phyloP scores from a whole-genome alignment of 2,113 vertebrate genomes.

The Tenebrosternarchus preto region DNA sequence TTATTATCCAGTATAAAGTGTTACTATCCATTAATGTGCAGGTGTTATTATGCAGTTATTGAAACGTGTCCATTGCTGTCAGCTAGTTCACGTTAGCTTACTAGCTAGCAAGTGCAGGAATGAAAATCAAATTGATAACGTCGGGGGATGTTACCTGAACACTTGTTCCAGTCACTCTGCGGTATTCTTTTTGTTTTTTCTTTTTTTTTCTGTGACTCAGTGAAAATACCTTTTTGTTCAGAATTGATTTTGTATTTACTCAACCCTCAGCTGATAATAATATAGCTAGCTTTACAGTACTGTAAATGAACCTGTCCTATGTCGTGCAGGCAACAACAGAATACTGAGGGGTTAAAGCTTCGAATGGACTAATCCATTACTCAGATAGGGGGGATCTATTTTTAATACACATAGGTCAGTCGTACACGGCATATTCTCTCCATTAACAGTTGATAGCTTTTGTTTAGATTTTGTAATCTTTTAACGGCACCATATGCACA shows the following conservation, averaged over 20 bases:
- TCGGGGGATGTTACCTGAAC: conserved; percentile 39
- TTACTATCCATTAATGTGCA: background rate
- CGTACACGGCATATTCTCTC: background rate
- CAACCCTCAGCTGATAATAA: background rate
- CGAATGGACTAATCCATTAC: conserved; percentile 69
- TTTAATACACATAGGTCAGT: background rate
- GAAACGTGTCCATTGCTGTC: background rate
- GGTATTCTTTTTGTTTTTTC: conserved; percentile 10
- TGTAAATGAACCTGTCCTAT: conserved; percentile 37
- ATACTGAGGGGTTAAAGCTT: conserved; percentile 58
- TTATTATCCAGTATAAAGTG: background rate
- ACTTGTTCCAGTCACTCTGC: conserved; percentile 33
- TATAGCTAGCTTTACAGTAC: background rate
- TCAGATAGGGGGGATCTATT: background rate
- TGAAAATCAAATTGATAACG: background rate
- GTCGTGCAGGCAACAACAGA: conserved; percentile 45
- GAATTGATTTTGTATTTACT: background rate
- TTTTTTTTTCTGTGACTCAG: background rate
- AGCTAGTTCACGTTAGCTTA: background rate
- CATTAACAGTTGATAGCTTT: background rate
- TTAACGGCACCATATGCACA: background rate
- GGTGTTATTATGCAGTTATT: background rate
- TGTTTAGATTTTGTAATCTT: background rate
- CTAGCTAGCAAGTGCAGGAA: conserved; percentile 29
- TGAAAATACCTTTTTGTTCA: background rate